Base-by-base conservation (phyloP, 2,888 invertebrate genomes). In the Lobophora halterata region DNA sequence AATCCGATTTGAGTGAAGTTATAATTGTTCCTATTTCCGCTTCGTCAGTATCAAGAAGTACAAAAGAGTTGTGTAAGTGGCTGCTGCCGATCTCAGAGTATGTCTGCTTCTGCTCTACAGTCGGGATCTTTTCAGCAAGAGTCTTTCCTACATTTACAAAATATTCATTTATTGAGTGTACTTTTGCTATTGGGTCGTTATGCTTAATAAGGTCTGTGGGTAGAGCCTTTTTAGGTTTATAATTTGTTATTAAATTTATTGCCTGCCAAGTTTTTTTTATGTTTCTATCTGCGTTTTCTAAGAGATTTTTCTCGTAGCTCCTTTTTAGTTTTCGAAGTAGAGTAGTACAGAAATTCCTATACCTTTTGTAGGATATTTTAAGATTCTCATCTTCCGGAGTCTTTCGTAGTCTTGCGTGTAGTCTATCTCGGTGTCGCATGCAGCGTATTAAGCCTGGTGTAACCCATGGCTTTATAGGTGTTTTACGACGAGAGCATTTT, bases 401-500 rank as follows among this genome's bases (percentile, higher is more conserved):
- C 5, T 3, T 21, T 27, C 23, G 38, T 5, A 12, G 3, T 11
- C 28, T 30, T 14, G 9, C 7, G 13, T 27, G 26, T 4, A 44
- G 6, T 25, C 30, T 37, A 8, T 43, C 43, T 5, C 43, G 3
- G 20, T 44, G 29, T 13, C 31, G 4, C 2, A 44, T 43, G 7
- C 43, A 43, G 8, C 32, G 21, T 4, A 42, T 19, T 10, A 40
- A 25, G 1, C 31, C 31, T 3, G 14, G 13, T 2, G 32, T 32
- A 3, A 32, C 23, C 32, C 32, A 34, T 2, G 32, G 32, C 11
- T 32, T 32, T 17, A 17, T 16, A 5, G n/a, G 14, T 14, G 14
- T 14, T 3, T 14, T 14, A 3, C 14, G 14, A 14, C 14, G 14
- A 14, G 14, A 14, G 5, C 14, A 3, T 14, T 14, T 14, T 3